Evolutionary conservation across 2,797 vertebrate species (phyloP), one percentile per base, ranked within the genome.

Genomic region (Acanthurus lineatus): DNA sequence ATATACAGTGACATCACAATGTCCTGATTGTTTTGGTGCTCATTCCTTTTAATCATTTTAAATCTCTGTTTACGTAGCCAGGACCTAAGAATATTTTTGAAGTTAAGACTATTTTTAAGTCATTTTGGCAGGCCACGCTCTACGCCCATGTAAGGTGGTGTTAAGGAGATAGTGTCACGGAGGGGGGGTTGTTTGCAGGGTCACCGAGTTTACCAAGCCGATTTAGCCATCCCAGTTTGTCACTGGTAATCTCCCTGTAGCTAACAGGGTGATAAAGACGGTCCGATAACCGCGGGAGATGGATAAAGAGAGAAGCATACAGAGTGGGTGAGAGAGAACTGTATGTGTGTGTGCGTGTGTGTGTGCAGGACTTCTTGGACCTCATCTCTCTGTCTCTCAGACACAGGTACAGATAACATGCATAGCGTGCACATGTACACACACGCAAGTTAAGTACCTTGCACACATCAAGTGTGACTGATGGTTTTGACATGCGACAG

Each of bases 171-270:
- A 87, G 73, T 57, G 75, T 63, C 70, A 57, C 44, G 42, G 60
- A 35, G 71, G 69, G 40, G 45, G 56, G 58, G 54, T 51, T 38
- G 69, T 49, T 81, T 81, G 68, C 25, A 59, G 70, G 92, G 90
- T 94, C 90, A 94, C 53, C 6, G 89, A 82, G 92, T 95, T 94
- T 92, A 85, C 87, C 88, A 89, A 94, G 91, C 89, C 79, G 88
- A 92, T 94, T 94, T 91, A 93, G 92, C 75, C 77, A 81, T 93
- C 92, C 88, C 88, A 89, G 92, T 91, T 92, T 91, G 91, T 90
- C 93, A 88, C 84, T 89, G 85, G 90, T 93, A 94, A 95, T 94
- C 93, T 93, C 89, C 81, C 66, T 44, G 82, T 77, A 82, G 87
- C 89, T 53, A 91, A 88, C 89, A 82, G 82, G 81, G 85, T 76